Base-by-base conservation (phyloP, 2,113 vertebrate genomes). In the Pelobates fuscus region DNA sequence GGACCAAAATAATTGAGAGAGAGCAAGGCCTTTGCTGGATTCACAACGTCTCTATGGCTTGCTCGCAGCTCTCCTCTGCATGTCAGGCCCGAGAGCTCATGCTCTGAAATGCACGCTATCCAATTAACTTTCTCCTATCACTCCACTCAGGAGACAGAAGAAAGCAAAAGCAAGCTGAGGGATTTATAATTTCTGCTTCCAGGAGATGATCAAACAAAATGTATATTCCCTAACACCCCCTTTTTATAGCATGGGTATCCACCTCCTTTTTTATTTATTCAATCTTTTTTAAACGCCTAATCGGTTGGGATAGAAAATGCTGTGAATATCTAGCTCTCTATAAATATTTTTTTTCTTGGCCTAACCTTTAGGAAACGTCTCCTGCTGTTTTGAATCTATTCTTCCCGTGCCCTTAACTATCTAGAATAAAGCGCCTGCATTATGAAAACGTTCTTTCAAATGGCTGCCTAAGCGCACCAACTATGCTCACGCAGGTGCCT, bases 1-100 rank as follows among this genome's bases (percentile, higher is more conserved):
- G 90, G 93, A 92, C 88, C 88, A 91, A 89, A 92, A 85, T n/a
- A n/a, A n/a, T n/a, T n/a, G n/a, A n/a, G 87, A 85, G 83, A 83
- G 84, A 88, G 87, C 85, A 86, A 86, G 91, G 86, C 89, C 88
- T 90, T 86, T 80, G 82, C 82, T 82, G 84, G 84, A 63, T 43
- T 66, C 54, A 20, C 62, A 27, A 81, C 84, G 88, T 88, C 88
- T 87, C 87, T n/a, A n/a, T 89, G 92, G 89, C 88, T 89, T 88
- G 91, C 89, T 70, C 87, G 88, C 89, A 86, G 90, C 54, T 21
- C 64, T 46, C 70, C 70, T 60, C 64, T 76, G 72, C 72, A 76
- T 76, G 64, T 67, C 63, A 49, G 64, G 15, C 25, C 20, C 1
- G 64, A n/a, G 64, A 55, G 62, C 32, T 41, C n/a, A 90, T 64